Conservation (phyloP, 2,888 invertebrate genomes). For the Schrankia costaestrigalis region DNA sequence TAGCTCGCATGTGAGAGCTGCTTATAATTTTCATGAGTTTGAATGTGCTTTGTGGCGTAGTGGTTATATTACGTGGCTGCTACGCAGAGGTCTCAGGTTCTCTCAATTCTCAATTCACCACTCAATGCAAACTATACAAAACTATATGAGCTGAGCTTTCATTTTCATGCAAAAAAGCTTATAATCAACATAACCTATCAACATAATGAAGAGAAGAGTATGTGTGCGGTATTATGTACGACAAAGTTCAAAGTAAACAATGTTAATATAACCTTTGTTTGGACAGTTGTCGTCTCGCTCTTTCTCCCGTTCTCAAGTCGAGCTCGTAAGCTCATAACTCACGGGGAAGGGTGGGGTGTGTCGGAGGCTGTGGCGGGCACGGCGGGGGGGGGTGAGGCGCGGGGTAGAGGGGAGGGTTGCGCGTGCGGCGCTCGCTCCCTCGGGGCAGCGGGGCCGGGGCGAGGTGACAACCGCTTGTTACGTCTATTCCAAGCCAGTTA, state of each 20-base stretch:
- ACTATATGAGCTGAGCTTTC: too few species aligned
- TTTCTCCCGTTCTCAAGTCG: constrained; percentile 47
- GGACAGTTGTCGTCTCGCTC: constrained; percentile 45
- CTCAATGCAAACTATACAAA: too few species aligned
- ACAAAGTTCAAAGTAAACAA: constrained; percentile 34
- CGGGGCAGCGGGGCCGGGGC: constrained; percentile 60
- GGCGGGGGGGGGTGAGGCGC: constrained; percentile 37
- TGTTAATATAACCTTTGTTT: constrained; percentile 53
- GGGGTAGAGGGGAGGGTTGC: constrained; percentile 53
- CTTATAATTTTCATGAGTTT: too few species aligned
- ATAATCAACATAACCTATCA: too few species aligned
- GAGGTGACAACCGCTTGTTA: constrained; percentile 81
- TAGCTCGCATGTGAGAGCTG: too few species aligned
- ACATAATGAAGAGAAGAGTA: constrained; percentile 1
- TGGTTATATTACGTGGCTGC: too few species aligned
- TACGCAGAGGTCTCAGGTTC: too few species aligned
- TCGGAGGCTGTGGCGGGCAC: constrained; percentile 62
- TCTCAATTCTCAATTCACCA: too few species aligned
- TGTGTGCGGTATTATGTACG: constrained; percentile 3
- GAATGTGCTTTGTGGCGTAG: too few species aligned
- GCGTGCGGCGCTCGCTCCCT: constrained; percentile 51
- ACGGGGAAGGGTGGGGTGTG: constrained; percentile 56
- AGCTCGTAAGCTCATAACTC: constrained; percentile 67
- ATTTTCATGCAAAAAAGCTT: too few species aligned
- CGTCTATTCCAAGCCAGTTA: constrained; percentile 80